These are phyloP conservation scores for Synodontis membranacea DNA, from an alignment of 2,113 vertebrate genomes.

Conservation along the genomic window DNA sequence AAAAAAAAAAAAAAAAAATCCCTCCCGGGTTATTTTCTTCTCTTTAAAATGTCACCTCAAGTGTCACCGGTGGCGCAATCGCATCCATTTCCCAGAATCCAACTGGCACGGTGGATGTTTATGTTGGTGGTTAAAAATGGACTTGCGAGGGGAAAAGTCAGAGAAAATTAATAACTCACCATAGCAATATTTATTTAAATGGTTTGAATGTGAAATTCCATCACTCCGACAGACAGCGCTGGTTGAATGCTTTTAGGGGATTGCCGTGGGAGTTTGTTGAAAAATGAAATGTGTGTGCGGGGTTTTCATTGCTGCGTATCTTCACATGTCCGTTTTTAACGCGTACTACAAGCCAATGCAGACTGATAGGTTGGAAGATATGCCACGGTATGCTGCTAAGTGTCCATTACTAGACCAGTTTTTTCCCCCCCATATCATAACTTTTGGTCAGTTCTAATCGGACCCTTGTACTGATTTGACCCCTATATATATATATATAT, in stretches of 20 bases:
- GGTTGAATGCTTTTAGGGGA: slow-evolving; percentile 43
- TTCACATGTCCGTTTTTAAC: slow-evolving; percentile 36
- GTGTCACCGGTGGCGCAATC: slow-evolving; percentile 52
- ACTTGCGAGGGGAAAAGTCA: slow-evolving; percentile 42
- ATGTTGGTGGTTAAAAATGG: slow-evolving; percentile 51
- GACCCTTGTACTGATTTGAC: not conserved
- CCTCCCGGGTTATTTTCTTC: slow-evolving; percentile 46
- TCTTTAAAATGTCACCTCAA: slow-evolving; percentile 55
- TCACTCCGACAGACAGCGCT: slow-evolving; percentile 30
- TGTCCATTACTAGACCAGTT: not conserved
- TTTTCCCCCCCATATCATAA: not conserved
- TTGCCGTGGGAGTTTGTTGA: slow-evolving; percentile 50
- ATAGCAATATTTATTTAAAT: slow-evolving; percentile 51
- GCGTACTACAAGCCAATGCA: slow-evolving; percentile 50
- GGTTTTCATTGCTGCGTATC: slow-evolving; percentile 32
- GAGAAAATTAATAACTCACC: slow-evolving; percentile 54
- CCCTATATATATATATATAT: too few species aligned
- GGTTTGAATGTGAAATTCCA: slow-evolving; percentile 55
- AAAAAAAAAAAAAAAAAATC: slow-evolving; percentile 41
- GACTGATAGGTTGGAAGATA: slow-evolving; percentile 26
- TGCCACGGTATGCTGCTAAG: slow-evolving; percentile 8
- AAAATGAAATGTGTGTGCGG: slow-evolving; percentile 38
- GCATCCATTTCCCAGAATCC: slow-evolving; percentile 55
- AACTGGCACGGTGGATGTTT: slow-evolving; percentile 53
- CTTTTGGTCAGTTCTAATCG: not conserved